Base-by-base conservation (phyloP, 2,797 vertebrate species). In the Xenops minutus region DNA sequence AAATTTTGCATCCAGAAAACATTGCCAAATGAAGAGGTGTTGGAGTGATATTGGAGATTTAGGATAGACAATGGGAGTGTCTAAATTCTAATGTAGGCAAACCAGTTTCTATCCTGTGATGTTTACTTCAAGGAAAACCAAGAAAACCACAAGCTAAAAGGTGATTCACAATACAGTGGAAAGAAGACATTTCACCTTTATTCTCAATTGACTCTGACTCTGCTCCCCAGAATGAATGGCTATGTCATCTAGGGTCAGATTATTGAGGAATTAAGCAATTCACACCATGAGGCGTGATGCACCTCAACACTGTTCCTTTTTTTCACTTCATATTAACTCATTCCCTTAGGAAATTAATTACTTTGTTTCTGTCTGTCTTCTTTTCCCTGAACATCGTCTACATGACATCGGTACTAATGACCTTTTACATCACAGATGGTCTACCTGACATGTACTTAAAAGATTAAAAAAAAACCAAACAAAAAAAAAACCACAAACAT, bases 201-300 rank as follows among this genome's bases (percentile, higher is more conserved):
- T 81, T 91, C 34, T 78, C 37, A 61, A 3, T 10, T 37, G 4
- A 52, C 17, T 41, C 12, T 58, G n/a, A 39, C 9, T 80, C 10
- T 41, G 12, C 34, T 75, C 14, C 32, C 3, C 4, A 71, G 12
- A 78, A 44, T 14, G 14, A 84, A 84, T 39, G 16, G 6, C 21
- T 71, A 1, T 55, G 21, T 64, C 41, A 71, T 32, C 14, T 54
- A 46, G 7, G 32, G 16, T 1, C 21, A 68, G 19, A 80, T 52
- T 78, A 56, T 14, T 49, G 32, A 89, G 27, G 9, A 89, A 75
- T 58, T 68, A 56, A 71, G 18, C 16, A 67, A 81, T 78, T 81
- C 75, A 64, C 20, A 61, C 6, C 3, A 30, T n/a, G 4, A 4
- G 1, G 3, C 59, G 18, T 43, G 22, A 63, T 24, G 26, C 0